A percentile compares a stretch with the other conserved stretches of the same genome.
phyloP scores from a whole-genome alignment of 2,113 vertebrate genomes.

The Cacatua alba region DNA sequence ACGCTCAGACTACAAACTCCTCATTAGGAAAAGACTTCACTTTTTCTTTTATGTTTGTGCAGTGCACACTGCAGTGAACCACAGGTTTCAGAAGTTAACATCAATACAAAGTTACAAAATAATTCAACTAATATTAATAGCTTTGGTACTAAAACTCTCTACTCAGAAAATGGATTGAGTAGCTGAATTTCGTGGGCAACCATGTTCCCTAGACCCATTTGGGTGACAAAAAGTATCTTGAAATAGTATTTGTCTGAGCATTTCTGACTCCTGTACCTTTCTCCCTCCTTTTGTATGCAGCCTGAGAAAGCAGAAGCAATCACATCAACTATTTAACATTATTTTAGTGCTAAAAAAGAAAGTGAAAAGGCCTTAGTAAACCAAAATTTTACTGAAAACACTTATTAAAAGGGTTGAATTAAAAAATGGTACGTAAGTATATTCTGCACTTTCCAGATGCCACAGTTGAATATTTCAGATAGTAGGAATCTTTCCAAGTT shows the following conservation, averaged over 20 bases:
- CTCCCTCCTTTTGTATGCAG: not conserved
- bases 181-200: not conserved
- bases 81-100: not conserved
- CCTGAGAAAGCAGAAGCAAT: not conserved
- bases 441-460: not conserved
- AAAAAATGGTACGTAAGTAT: not conserved
- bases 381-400: not conserved
- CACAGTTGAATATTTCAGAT: not conserved
- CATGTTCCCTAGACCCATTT: not conserved
- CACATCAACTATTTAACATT: not conserved
- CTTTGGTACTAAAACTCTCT: not conserved
- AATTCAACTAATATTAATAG: not conserved
- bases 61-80: not conserved
- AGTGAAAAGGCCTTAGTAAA: not conserved
- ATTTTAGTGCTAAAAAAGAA: not conserved
- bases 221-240: not conserved
- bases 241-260: not conserved
- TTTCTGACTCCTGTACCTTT: not conserved
- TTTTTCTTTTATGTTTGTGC: not conserved
- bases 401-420: not conserved
- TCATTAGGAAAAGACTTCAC: not conserved
- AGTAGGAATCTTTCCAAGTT: constrained; percentile 11
- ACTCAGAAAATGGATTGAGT: not conserved
- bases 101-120: not conserved
- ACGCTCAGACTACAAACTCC: not conserved